Evolutionary conservation across 2,888 invertebrate genomes (phyloP).

Genomic region (Oscheius sp.): DNA sequence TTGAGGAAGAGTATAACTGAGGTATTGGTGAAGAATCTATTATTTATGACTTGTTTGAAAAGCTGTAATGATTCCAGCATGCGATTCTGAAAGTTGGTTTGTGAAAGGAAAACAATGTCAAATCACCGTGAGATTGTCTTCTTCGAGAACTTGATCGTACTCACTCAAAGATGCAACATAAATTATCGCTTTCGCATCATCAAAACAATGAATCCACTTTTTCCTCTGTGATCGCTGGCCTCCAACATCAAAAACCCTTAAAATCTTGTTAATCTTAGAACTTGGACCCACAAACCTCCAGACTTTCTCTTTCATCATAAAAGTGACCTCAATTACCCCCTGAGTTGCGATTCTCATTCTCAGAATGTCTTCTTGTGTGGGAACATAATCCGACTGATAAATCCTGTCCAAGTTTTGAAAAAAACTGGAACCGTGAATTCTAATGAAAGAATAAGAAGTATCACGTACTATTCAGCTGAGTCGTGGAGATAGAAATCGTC

Average conservation of each 20-base stretch:
- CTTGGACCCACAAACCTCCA: conserved; percentile 52
- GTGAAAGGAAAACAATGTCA: background rate
- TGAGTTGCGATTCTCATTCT: conserved; percentile 68
- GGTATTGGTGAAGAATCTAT: conserved; percentile 90
- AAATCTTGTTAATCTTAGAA: conserved; percentile 22
- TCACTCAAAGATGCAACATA: conserved; percentile 99
- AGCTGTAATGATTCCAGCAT: conserved; percentile 99
- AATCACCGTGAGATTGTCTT: conserved; percentile 96
- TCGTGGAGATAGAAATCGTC: conserved; percentile 99
- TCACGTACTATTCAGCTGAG: conserved; percentile 97
- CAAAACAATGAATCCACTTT: conserved; percentile 99
- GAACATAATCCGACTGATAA: conserved; percentile 53
- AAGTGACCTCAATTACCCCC: conserved; percentile 72
- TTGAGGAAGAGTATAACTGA: conserved; percentile 91
- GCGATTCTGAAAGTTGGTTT: conserved; percentile 84
- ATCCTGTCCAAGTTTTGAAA: conserved; percentile 66
- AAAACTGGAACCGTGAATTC: conserved; percentile 56
- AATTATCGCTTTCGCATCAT: conserved; percentile 90
- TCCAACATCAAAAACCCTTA: conserved; percentile 63
- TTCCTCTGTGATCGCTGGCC: conserved; percentile 81
- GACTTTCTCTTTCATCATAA: conserved; percentile 67
- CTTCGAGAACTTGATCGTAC: conserved; percentile 99
- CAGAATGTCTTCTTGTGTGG: conserved; percentile 67
- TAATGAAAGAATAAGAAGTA: background rate
- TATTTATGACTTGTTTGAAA: conserved; percentile 99